Conservation (phyloP, 2,888 invertebrate genomes). For the Coenonympha arcania region DNA sequence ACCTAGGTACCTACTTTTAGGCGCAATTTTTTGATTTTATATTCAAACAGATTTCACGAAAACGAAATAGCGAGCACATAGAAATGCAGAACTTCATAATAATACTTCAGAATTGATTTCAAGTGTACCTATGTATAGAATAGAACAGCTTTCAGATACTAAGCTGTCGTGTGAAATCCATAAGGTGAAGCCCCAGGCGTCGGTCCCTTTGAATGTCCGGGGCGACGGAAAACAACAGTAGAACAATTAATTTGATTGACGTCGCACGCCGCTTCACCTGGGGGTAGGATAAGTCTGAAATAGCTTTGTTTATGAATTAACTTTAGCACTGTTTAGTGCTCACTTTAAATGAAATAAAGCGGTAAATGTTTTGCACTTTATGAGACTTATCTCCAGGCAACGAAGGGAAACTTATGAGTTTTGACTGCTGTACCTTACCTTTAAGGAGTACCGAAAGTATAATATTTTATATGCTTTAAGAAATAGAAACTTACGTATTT, state of each 20-base stretch:
- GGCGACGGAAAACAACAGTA: slow-evolving; percentile 24
- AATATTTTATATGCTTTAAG: not conserved
- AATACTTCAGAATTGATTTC: slow-evolving; percentile 8
- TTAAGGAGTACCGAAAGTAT: too few relatives aligned
- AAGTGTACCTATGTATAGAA: too few relatives aligned
- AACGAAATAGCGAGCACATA: too few relatives aligned
- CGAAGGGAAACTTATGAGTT: not conserved
- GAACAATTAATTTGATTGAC: slow-evolving; percentile 31
- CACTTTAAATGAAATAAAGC: slow-evolving; percentile 54
- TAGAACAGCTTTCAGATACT: slow-evolving; percentile 14
- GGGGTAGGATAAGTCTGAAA: slow-evolving; percentile 29
- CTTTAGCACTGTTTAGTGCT: slow-evolving; percentile 48
- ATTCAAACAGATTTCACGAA: too few relatives aligned
- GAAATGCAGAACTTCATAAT: not conserved
- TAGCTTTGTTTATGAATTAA: slow-evolving; percentile 39
- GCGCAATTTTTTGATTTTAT: too few relatives aligned
- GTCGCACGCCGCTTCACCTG: slow-evolving; percentile 33
- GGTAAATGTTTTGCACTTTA: slow-evolving; percentile 40
- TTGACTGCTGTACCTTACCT: too few relatives aligned
- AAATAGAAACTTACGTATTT: too few relatives aligned
- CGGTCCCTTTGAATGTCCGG: slow-evolving; percentile 23
- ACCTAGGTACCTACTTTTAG: too few relatives aligned
- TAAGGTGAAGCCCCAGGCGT: slow-evolving; percentile 22
- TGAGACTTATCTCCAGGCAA: not conserved
- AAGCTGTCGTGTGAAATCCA: slow-evolving; percentile 22